Base-by-base conservation (phyloP, 2,888 invertebrate species). In the Thecophora atra region DNA sequence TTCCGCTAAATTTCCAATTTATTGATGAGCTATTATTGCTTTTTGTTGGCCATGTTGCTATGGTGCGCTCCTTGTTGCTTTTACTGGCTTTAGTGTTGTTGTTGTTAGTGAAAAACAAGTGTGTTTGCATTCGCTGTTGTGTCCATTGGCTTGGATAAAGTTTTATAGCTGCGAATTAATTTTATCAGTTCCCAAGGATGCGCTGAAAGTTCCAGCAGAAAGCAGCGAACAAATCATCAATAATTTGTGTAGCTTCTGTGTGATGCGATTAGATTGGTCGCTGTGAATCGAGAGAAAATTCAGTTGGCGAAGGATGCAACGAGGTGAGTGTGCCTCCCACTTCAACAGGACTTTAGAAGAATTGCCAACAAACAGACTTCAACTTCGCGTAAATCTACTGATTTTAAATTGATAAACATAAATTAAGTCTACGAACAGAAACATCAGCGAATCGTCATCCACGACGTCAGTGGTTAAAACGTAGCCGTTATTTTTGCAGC, bases 1-100 rank as follows among this genome's bases (percentile, higher is more conserved):
- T 67, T 51, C 71, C 65, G 68, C 52, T 71, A 65, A 65, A 51
- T 60, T 58, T 47, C 28, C 69, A 65, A 70, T 74, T 71, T 56
- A 74, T 72, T 72, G 73, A 71, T 70, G 73, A 72, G 62, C 51
- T 65, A 24, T 66, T 60, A 24, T 71, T 47, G 47, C 47, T 17
- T 47, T 15, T 47, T 47, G 47, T 47, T 44, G 44, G 44, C 13
- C 8, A 13, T 13, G 8, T 13, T n/a, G 47, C 47, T 5, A 47
- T n/a, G 47, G 47, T 1, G 11, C 17, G 17, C 15, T n/a, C 17
- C 15, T 3, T 26, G 28, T 24, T 28, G 8, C 24, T 28, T 26
- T 28, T 26, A 0, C 6, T 15, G 47, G 44, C 13, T 24, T n/a
- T 56, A 3, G 1, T 26, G 28, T 24, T 26, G 17, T 58, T 28